Evolutionary conservation across 2,888 invertebrate species (phyloP).

Genomic region (Poecilobothrus nobilitatus): DNA sequence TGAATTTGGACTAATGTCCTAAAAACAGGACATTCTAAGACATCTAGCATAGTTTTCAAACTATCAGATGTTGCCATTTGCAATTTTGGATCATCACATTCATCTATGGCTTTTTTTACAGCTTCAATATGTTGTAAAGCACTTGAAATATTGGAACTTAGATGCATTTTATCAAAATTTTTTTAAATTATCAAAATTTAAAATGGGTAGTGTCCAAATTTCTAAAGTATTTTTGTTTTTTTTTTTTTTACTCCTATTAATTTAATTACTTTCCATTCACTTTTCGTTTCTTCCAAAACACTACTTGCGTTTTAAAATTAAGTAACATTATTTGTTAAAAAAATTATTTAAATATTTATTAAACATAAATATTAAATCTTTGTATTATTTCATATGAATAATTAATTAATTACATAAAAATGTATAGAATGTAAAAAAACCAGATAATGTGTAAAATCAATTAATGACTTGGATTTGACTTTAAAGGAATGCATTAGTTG

Average conservation of each 20-base stretch:
- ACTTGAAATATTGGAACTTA: slow-evolving; percentile 67
- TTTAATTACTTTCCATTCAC: neutral
- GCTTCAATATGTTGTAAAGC: slow-evolving; percentile 82
- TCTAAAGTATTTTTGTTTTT: neutral
- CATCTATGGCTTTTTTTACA: slow-evolving; percentile 79
- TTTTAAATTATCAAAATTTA: neutral
- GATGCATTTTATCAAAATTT: slow-evolving; percentile 33
- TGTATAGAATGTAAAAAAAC: neutral
- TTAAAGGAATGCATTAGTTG: no score
- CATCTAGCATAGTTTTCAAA: slow-evolving; percentile 69
- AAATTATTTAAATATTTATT: neutral
- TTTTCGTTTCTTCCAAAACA: neutral
- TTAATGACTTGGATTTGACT: no score
- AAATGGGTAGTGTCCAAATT: neutral
- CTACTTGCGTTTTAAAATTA: neutral
- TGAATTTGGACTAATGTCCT: slow-evolving; percentile 83
- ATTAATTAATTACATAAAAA: slow-evolving; percentile 2
- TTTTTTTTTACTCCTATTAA: neutral
- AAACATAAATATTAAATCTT: neutral
- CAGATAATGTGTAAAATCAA: no score
- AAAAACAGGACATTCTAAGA: slow-evolving; percentile 84
- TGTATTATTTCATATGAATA: neutral
- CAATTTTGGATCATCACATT: slow-evolving; percentile 73
- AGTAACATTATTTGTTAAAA: neutral
- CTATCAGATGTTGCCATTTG: slow-evolving; percentile 66